These are phyloP conservation scores for Adelognathus sp. DNA, from an alignment of 2,888 invertebrate species.

Conservation along the genomic window DNA sequence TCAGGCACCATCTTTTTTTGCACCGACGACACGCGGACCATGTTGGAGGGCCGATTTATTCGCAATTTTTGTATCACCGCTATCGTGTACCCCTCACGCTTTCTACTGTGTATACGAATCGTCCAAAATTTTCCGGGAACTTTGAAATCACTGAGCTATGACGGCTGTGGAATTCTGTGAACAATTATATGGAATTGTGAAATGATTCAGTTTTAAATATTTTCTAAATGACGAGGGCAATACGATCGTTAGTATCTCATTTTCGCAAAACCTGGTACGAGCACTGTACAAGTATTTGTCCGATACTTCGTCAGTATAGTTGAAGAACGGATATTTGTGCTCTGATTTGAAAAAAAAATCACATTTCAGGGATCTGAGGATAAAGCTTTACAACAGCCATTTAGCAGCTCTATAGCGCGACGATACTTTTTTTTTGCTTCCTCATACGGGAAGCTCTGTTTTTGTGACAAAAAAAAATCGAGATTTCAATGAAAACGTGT, in stretches of 20 bases:
- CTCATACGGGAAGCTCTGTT: too few relatives aligned
- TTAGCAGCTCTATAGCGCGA: too few relatives aligned
- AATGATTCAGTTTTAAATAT: not conserved
- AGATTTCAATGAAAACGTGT: too few relatives aligned
- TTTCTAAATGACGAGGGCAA: not conserved
- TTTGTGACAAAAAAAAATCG: too few relatives aligned
- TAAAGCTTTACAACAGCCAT: too few relatives aligned
- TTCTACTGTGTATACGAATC: constrained; percentile 7
- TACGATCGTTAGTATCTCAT: not conserved
- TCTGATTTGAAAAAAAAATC: too few relatives aligned
- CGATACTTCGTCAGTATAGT: too few relatives aligned
- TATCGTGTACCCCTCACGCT: constrained; percentile 10
- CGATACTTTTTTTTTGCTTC: too few relatives aligned
- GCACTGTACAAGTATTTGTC: not conserved
- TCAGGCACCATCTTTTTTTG: constrained; percentile 32
- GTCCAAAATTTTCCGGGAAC: not conserved
- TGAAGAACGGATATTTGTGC: too few relatives aligned
- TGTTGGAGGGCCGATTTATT: not conserved
- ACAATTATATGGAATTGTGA: too few relatives aligned
- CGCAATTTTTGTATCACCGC: not conserved
- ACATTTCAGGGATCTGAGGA: too few relatives aligned
- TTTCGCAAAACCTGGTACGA: too few relatives aligned
- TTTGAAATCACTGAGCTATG: not conserved
- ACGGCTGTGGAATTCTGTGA: not conserved
- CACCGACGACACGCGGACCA: constrained; percentile 30